Conservation (phyloP, 2,797 vertebrate species). For the Podarcis siculus region DNA sequence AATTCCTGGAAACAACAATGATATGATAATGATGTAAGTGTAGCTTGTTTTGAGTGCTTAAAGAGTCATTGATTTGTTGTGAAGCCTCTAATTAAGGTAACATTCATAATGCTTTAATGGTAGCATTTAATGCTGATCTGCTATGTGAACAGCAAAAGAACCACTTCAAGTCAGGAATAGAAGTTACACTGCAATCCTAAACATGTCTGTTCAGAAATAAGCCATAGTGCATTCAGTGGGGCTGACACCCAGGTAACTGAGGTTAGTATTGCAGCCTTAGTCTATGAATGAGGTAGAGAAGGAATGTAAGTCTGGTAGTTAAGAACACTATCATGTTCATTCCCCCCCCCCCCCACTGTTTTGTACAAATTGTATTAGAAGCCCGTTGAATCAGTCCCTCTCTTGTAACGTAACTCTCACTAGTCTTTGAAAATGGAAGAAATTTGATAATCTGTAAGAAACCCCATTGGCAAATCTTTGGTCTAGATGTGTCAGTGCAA, state of each 20-base stretch:
- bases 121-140: slow-evolving; percentile 53
- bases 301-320: neutral
- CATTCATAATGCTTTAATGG: slow-evolving; percentile 68
- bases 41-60: slow-evolving; percentile 73
- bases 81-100: slow-evolving; percentile 73
- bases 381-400: too few relatives aligned
- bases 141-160: slow-evolving; percentile 45
- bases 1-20: slow-evolving; percentile 46
- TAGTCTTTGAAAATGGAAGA: neutral
- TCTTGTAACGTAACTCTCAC: neutral
- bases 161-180: slow-evolving; percentile 5
- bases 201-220: too few relatives aligned
- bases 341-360: neutral
- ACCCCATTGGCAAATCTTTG: neutral
- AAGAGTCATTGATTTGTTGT: slow-evolving; percentile 67
- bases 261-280: neutral
- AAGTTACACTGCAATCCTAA: neutral
- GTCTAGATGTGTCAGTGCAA: neutral
- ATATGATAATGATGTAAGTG: slow-evolving; percentile 65
- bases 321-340: neutral
- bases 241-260: too few relatives aligned
- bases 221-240: too few relatives aligned
- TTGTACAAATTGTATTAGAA: neutral
- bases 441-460: neutral
- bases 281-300: slow-evolving; percentile 38